Evolutionary conservation across 2,888 invertebrate species (phyloP), one percentile per base, ranked within the genome.

Genomic region (Terebella lapidaria): DNA sequence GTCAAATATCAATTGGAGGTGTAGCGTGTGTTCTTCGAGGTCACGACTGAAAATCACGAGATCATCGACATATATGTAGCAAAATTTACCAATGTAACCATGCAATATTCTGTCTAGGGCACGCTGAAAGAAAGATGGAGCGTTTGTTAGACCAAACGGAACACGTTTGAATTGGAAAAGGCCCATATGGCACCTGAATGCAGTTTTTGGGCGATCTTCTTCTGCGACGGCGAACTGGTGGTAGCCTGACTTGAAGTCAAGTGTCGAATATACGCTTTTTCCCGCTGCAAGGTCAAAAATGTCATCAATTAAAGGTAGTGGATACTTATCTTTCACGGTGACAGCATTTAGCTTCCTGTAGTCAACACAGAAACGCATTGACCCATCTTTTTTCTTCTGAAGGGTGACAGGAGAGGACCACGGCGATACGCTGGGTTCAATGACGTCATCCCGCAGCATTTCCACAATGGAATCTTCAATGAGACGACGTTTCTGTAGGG

Each of bases 281-380:
- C 22, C 45, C 4, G 26, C 47, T 4, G 47, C 4, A 5, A 22
- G 45, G 22, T 56, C 56, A 47, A 56, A 56, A n/a, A 56, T 56
- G 27, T 56, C 46, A 25, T 56, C 46, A 35, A 55, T 55, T 20
- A 18, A 20, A 5, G 55, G 55, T 15, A 55, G 35, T 3, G 55
- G 55, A 55, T 64, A 60, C 1, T 46, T 26, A 28, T 64, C 63
- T 27, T 51, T n/a, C n/a, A n/a, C n/a, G n/a, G n/a, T n/a, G n/a
- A n/a, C n/a, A n/a, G n/a, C n/a, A n/a, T n/a, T n/a, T n/a, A n/a
- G n/a, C n/a, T n/a, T n/a, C n/a, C n/a, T n/a, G n/a, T n/a, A n/a
- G n/a, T n/a, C n/a, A n/a, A n/a, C n/a, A n/a, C n/a, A n/a, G n/a
- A n/a, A n/a, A n/a, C n/a, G n/a, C n/a, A n/a, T n/a, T n/a, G n/a